Evolutionary conservation across 1,140 invertebrate species (phyloP), one percentile per base, ranked within the genome.

Genomic region (Papilio helenus): DNA sequence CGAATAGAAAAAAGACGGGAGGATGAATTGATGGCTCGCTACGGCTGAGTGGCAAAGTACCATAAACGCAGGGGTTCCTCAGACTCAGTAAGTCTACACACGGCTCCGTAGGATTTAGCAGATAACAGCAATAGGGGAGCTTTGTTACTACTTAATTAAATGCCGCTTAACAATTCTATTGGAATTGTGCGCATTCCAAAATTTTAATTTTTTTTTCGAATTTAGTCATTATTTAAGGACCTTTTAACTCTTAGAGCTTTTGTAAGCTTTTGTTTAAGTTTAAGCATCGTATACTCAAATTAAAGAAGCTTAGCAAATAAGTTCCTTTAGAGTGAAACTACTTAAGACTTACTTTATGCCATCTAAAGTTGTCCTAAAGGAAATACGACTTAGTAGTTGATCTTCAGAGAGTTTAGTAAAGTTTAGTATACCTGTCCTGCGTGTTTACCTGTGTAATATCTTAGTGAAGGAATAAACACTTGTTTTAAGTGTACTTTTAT

Each of bases 121-220:
- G 72, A 74, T 74, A 74, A 73, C 72, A 26, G 29, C 9, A 8
- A 74, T 74, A 49, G 72, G 72, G 72, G 72, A 26, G 39, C 72
- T 74, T 74, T 74, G 72, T 74, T 74, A 26, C 2, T 44, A 74
- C 72, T 74, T 49, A 74, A 74, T 74, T 74, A 74, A 74, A 23
- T 49, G 42, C 44, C 42, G 23, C 39, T 73, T 46, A 73, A 42
- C 3, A 42, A 39, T 71, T 34, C 26, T 34, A 71, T 71, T 71
- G 34, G 12, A 23, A 42, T 42, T 39, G 9, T 39, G 34, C n/a
- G 1, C 14, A 39, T 72, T n/a, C 34, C 1, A 7, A 42, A 42
- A 72, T 23, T 68, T 34, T 26, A 29, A 8, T 34, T 34, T 18
- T 16, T 7, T 68, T 68, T 68, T 34, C 4, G 2, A n/a, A 26